phyloP scores from a whole-genome alignment of 2,113 vertebrate species.

The Heterotis niloticus region DNA sequence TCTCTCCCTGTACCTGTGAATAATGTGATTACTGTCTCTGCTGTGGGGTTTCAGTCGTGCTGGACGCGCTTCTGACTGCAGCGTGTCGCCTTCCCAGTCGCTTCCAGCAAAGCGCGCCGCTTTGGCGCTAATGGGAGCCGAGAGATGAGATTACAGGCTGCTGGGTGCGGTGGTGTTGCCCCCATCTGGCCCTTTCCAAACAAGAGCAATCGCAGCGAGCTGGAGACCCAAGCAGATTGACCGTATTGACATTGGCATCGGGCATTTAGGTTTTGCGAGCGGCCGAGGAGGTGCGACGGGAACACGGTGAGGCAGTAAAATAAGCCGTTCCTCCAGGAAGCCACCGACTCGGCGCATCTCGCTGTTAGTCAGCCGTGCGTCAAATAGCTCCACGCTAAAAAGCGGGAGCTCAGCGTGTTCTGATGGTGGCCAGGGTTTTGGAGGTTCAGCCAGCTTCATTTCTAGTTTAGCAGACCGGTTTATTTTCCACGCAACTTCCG shows the following conservation, averaged over 20 bases:
- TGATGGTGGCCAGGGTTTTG: not conserved
- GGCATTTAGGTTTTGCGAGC: not conserved
- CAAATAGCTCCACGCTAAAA: not conserved
- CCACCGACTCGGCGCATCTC: not conserved
- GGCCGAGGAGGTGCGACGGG: not conserved
- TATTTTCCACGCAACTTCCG: conserved; percentile 14
- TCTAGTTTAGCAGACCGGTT: conserved; percentile 18
- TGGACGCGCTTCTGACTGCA: not conserved
- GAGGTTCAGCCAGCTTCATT: not conserved
- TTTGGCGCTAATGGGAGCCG: conserved; percentile 18
- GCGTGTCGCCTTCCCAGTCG: not conserved
- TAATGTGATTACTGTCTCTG: not conserved
- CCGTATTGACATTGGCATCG: not conserved
- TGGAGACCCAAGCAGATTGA: conserved; percentile 8
- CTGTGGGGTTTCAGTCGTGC: not conserved
- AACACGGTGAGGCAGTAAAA: not conserved
- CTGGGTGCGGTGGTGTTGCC: not conserved
- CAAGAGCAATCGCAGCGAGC: not conserved
- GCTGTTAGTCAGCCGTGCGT: not conserved
- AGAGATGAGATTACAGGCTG: conserved; percentile 21
- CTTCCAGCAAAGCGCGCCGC: not conserved
- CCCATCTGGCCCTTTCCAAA: not conserved
- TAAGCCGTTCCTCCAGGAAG: not conserved
- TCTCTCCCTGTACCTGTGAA: not conserved
- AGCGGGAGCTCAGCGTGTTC: not conserved